Evolutionary conservation across 1,140 invertebrate genomes (phyloP).

Genomic region (Wiebesia pumilae): DNA sequence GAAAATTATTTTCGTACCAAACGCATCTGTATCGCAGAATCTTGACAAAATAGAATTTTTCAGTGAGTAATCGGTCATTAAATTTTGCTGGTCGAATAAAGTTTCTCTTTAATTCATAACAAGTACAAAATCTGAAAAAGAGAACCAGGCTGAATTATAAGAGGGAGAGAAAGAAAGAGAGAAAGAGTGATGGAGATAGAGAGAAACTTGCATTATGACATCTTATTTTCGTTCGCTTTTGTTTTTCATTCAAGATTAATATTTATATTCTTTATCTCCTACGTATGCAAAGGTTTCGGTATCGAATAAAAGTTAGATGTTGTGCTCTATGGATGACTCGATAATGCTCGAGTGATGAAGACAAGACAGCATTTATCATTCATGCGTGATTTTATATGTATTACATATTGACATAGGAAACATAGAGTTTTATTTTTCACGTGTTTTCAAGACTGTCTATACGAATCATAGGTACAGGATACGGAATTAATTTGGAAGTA

Average conservation of each 20-base stretch:
- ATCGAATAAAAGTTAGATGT: background rate
- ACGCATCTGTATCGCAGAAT: background rate
- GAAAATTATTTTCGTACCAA: background rate
- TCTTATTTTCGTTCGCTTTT: background rate
- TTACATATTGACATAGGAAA: too few species aligned
- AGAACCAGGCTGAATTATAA: background rate
- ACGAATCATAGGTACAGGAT: background rate
- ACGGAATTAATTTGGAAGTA: background rate
- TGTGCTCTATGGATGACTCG: background rate
- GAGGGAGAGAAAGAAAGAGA: background rate
- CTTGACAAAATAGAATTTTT: background rate
- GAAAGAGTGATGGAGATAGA: background rate
- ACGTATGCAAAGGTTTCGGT: background rate
- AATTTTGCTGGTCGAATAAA: slow-evolving; percentile 17
- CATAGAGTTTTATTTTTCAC: background rate
- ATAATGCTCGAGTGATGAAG: background rate
- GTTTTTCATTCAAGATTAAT: slow-evolving; percentile 55
- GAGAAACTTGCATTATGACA: background rate
- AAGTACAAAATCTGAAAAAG: background rate
- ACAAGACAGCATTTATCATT: background rate
- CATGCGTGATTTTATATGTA: background rate
- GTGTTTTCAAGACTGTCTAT: background rate
- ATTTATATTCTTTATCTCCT: slow-evolving; percentile 51
- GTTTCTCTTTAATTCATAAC: background rate
- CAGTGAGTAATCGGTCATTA: slow-evolving; percentile 21